Conservation (phyloP, 2,797 vertebrate genomes). For the Naso thynnoides region DNA sequence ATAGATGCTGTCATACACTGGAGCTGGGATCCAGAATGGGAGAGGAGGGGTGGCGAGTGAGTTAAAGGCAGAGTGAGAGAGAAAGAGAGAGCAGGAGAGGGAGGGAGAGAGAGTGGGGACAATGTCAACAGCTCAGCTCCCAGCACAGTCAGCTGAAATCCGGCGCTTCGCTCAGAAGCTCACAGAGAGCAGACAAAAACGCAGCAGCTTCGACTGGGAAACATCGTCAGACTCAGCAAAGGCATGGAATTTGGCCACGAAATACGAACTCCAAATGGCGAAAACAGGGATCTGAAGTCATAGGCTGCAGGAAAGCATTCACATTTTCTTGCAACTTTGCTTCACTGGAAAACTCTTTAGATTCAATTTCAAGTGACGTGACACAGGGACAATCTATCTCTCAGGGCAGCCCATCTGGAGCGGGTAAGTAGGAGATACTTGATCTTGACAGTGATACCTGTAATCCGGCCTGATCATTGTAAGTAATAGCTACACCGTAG, state of each 20-base stretch:
- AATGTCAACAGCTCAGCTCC: conserved; percentile 82
- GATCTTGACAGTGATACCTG: conserved; percentile 61
- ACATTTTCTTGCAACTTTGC: conserved; percentile 18
- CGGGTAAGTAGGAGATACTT: conserved; percentile 74
- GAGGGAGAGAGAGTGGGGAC: conserved; percentile 57
- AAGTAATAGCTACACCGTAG: conserved; percentile 15
- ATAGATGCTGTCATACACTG: conserved; percentile 68
- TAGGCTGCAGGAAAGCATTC: conserved; percentile 33
- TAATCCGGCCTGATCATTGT: conserved; percentile 24
- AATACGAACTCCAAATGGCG: conserved; percentile 21
- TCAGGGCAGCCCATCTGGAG: conserved; percentile 52
- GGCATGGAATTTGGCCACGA: conserved; percentile 38
- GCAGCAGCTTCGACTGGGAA: conserved; percentile 43
- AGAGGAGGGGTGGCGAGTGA: conserved; percentile 41
- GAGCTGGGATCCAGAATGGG: conserved; percentile 56
- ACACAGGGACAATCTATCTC: conserved; percentile 56
- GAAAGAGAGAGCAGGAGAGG: conserved; percentile 29
- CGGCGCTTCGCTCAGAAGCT: conserved; percentile 64
- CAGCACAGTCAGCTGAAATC: conserved; percentile 83
- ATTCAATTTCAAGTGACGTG: conserved; percentile 35
- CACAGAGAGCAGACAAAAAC: conserved; percentile 57
- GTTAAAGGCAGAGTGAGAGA: conserved; percentile 42
- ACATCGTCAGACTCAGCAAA: conserved; percentile 33
- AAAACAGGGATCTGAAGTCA: conserved; percentile 16
- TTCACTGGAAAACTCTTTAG: conserved; percentile 30